These are phyloP conservation scores for Ptilorrhoa leucosticta DNA, from an alignment of 2,113 vertebrate genomes.

Conservation along the genomic window DNA sequence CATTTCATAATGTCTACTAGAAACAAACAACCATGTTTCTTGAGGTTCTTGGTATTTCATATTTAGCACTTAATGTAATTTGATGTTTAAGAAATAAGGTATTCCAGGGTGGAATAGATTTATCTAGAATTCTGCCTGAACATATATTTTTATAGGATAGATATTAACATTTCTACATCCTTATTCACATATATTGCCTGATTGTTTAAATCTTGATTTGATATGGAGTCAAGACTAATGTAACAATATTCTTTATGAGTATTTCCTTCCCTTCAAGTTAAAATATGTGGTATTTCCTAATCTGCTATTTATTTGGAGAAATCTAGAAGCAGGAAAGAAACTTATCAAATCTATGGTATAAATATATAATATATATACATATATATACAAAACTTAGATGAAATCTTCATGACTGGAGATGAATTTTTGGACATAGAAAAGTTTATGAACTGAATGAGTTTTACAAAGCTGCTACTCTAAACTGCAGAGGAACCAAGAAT, in stretches of 20 bases:
- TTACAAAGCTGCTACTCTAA: not conserved
- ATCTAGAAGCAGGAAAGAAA: not conserved
- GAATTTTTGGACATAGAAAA: not conserved
- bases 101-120: not conserved
- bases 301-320: not conserved
- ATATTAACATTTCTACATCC: not conserved
- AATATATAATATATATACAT: not conserved
- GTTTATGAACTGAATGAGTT: not conserved
- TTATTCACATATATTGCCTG: not conserved
- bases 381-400: not conserved
- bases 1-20: not conserved
- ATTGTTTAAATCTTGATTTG: not conserved
- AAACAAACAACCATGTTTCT: not conserved
- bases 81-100: not conserved
- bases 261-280: not conserved
- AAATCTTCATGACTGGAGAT: not conserved
- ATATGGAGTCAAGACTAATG: not conserved
- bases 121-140: not conserved
- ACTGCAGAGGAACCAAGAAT: not conserved
- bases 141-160: rapidly evolving
- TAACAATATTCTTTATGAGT: not conserved
- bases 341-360: not conserved
- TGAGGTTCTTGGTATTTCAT: not conserved
- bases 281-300: not conserved
- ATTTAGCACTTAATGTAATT: not conserved